phyloP scores from a whole-genome alignment of 1,140 invertebrate genomes.

The Drosophila bocki region DNA sequence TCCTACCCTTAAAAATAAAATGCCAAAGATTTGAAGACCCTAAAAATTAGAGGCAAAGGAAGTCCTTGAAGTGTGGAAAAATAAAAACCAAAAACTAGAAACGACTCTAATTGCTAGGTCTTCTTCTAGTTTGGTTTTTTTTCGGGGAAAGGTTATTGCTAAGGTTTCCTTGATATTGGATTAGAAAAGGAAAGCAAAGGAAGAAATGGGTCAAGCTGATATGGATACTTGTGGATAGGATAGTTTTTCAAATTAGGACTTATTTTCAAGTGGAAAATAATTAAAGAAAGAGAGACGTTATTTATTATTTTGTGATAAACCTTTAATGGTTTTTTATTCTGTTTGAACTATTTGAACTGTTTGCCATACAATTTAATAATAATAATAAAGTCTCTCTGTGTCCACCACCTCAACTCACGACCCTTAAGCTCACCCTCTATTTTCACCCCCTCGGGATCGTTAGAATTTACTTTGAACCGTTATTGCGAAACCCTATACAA shows the following conservation, averaged over 20 bases:
- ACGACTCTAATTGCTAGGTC: slow-evolving; percentile 24
- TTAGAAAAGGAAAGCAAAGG: slow-evolving; percentile 21
- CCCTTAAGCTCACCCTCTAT: slow-evolving; percentile 6
- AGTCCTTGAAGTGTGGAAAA: slow-evolving; percentile 44
- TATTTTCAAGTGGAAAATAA: slow-evolving; percentile 7
- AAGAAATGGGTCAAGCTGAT: slow-evolving; percentile 11
- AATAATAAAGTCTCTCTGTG: background rate
- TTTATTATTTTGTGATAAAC: background rate
- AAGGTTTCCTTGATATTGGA: slow-evolving; percentile 37
- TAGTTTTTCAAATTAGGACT: background rate
- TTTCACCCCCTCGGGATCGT: slow-evolving; percentile 19
- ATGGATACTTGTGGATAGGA: background rate
- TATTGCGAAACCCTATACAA: slow-evolving; percentile 37
- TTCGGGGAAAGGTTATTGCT: slow-evolving; percentile 18
- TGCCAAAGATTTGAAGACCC: background rate
- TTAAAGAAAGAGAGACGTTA: background rate
- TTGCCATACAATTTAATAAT: background rate
- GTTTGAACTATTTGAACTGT: background rate
- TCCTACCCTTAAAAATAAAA: slow-evolving; percentile 17
- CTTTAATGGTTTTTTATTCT: background rate
- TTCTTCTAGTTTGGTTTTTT: slow-evolving; percentile 35
- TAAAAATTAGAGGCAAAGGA: slow-evolving; percentile 22
- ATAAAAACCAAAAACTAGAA: slow-evolving; percentile 15
- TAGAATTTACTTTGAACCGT: slow-evolving; percentile 32
- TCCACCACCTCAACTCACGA: background rate